Conservation (phyloP, 2,888 invertebrate genomes). For the Cabera pusaria region DNA sequence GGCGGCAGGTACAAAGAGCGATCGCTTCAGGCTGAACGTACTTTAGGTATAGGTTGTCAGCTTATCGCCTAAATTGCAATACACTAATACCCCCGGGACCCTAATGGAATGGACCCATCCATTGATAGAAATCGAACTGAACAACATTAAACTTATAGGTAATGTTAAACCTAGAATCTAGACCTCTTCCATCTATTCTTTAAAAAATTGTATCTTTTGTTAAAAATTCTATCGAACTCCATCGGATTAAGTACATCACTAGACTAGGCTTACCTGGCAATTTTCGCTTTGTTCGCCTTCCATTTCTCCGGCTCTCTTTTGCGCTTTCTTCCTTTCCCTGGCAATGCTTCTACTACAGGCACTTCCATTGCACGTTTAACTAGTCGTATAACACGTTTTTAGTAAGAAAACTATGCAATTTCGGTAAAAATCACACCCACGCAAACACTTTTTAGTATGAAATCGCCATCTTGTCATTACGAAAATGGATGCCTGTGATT, state of each 20-base stretch:
- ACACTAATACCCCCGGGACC: no score
- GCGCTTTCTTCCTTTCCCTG: conserved; percentile 20
- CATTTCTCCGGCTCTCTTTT: conserved; percentile 20
- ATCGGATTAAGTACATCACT: conserved; percentile 12
- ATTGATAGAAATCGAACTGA: conserved; percentile 14
- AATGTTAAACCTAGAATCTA: conserved; percentile 1
- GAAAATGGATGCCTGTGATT: conserved; percentile 17
- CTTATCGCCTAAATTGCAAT: no score
- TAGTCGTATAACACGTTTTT: conserved; percentile 12
- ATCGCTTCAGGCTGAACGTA: no score
- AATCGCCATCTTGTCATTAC: conserved; percentile 18
- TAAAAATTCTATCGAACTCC: conserved; percentile 15
- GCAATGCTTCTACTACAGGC: conserved; percentile 20
- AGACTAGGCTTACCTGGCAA: conserved; percentile 1
- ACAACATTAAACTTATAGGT: conserved; percentile 11
- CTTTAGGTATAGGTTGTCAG: no score
- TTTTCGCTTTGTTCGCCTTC: conserved; percentile 15
- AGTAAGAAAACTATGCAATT: conserved; percentile 11
- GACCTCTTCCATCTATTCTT: not conserved
- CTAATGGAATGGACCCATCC: no score
- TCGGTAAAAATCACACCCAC: conserved; percentile 16
- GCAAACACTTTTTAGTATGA: conserved; percentile 14
- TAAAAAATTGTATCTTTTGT: conserved; percentile 9
- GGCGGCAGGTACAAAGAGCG: no score
- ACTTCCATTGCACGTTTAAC: conserved; percentile 9